Base-by-base conservation (phyloP, 2,797 vertebrate species). In the Trachurus trachurus region DNA sequence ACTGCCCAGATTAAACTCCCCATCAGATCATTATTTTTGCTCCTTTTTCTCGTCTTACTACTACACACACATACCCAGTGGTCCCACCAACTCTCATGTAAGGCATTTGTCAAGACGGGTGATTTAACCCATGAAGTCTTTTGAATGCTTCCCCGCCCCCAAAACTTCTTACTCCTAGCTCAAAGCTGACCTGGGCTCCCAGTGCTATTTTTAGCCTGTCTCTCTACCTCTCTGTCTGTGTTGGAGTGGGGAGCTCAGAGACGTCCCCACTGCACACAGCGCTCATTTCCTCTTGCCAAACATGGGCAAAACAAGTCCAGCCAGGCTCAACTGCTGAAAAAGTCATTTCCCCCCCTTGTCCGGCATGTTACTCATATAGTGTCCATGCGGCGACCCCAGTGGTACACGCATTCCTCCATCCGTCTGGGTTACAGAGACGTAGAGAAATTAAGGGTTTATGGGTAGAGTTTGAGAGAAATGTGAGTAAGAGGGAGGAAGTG, bases 221-320 rank as follows among this genome's bases (percentile, higher is more conserved):
- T 81, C 54, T 73, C 89, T 86, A 88, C 82, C 83, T 86, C 77
- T 81, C 75, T 62, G 71, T 83, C 88, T 88, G 79, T 29, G 70
- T 57, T 70, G 61, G 71, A 77, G 42, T 65, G 54, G 72, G 87
- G 77, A 77, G 73, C 76, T 78, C 63, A 49, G 88, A 91, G 89
- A 92, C 82, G 2, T 93, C 87, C 78, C 91, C 54, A 40, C 52
- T 80, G 83, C 83, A 54, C 86, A 84, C 78, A 73, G 61, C 34
- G 13, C 76, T 92, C 85, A 89, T 93, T 92, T 94, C 93, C 90
- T 91, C 60, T 90, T 42, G 59, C 92, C 87, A 92, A 92, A 92
- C 87, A 91, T 89, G 87, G 93, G 78, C 84, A 92, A 90, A 92
- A 89, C 74, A 76, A 83, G 58, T 83, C 82, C 68, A 86, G 80